Base-by-base conservation (phyloP, 1,140 invertebrate genomes). In the Drosophila kanapiae region DNA sequence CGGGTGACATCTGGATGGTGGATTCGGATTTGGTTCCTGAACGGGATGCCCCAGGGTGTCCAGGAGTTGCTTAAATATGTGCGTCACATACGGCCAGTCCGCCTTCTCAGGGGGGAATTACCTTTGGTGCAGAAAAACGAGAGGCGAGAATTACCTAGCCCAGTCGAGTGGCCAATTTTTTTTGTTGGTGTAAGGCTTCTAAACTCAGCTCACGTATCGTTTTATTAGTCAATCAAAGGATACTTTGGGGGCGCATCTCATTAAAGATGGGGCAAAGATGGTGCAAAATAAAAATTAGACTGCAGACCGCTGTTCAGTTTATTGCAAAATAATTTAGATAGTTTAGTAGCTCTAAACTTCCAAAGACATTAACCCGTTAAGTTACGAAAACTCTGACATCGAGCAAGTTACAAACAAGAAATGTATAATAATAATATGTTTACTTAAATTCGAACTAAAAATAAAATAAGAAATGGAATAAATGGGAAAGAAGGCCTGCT, bases 201-300 rank as follows among this genome's bases (percentile, higher is more conserved):
- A 31, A 31, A 84, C 81, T 76, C 85, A 81, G 75, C 60, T 85
- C 85, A 90, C 85, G 85, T 90, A 90, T 67, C 60, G 56, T 90
- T 90, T 90, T 90, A 90, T 90, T 90, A 82, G 85, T 90, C 85
- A 90, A 90, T 90, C 85, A 90, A 90, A 82, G 85, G 63, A 71
- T 78, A 76, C 84, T 88, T 87, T 88, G 57, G 74, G 74, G 68
- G 45, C 65, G 75, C 69, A 90, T 85, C 85, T 72, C 63, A 83
- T 87, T 80, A 40, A 23, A 54, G 51, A 16, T 49, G 31, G 27
- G 16, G 14, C 9, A 29, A 31, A 6, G 35, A 49, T 14, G 35
- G 23, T 62, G 27, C 42, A 60, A 45, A 59, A 40, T 38, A 51
- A 53, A 54, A 67, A 62, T 63, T 47, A 33, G 47, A 67, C 61